Conservation (phyloP, 2,113 vertebrate species). For the Phainopepla nitens region DNA sequence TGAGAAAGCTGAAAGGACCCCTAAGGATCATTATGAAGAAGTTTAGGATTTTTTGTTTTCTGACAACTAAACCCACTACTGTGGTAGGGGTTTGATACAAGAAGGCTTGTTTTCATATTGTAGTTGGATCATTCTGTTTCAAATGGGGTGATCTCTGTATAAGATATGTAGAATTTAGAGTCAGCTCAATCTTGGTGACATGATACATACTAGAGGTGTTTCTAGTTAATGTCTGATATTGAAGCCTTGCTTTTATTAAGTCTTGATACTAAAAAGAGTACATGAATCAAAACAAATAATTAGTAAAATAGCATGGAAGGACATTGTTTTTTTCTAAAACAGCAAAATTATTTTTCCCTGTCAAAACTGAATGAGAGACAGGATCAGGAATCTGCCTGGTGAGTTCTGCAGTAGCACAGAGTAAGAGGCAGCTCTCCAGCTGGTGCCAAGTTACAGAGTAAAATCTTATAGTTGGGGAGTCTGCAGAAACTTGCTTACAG, state of each 20-base stretch:
- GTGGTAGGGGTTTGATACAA: background rate
- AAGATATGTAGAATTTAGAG: background rate
- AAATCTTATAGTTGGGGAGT: background rate
- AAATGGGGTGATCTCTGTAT: background rate
- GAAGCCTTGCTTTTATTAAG: background rate
- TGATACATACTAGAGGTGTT: fast-evolving
- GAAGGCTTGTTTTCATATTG: background rate
- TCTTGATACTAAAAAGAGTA: background rate
- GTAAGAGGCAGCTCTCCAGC: background rate
- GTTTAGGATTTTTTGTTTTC: background rate
- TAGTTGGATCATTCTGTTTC: background rate
- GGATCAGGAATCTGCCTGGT: background rate
- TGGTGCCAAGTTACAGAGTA: background rate
- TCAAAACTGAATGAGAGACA: background rate
- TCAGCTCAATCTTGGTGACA: background rate
- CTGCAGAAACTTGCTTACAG: background rate
- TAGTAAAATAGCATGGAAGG: background rate
- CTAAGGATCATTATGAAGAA: background rate
- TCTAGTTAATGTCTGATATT: background rate
- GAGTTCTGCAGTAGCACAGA: background rate
- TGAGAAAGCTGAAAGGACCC: background rate
- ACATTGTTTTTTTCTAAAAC: background rate
- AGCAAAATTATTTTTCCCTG: background rate
- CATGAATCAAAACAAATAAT: background rate
- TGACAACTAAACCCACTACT: background rate